phyloP scores from a whole-genome alignment of 2,797 vertebrate genomes.

The Pseudochromis fuscus region DNA sequence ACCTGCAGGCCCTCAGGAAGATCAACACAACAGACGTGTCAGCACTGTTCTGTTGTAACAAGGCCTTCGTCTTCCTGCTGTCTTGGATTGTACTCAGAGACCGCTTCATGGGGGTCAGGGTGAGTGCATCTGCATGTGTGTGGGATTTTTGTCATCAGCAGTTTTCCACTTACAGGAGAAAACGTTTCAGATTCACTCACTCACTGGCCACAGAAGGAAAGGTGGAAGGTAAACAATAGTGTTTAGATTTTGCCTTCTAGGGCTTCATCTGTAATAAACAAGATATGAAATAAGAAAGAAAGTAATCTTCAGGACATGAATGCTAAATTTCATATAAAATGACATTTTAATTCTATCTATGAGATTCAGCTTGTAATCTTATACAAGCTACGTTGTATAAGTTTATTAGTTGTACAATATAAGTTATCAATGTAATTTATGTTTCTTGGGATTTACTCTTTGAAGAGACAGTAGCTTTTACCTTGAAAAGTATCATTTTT shows the following conservation, averaged over 20 bases:
- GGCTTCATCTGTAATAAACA: slow-evolving; percentile 5
- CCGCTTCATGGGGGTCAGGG: slow-evolving; percentile 99
- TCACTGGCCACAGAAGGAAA: neutral
- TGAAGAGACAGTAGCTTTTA: slow-evolving; percentile 27
- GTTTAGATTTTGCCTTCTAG: neutral
- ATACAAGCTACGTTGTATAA: too few relatives aligned
- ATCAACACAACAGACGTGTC: slow-evolving; percentile 97
- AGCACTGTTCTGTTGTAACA: slow-evolving; percentile 98
- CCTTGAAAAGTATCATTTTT: slow-evolving; percentile 8
- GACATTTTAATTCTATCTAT: too few relatives aligned
- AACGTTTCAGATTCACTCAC: slow-evolving; percentile 7
- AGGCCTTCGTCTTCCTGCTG: slow-evolving; percentile 98
- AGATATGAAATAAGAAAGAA: slow-evolving; percentile 3
- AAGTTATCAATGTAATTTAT: neutral
- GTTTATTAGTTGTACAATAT: neutral
- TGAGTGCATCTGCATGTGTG: slow-evolving; percentile 80
- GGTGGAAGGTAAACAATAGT: neutral
- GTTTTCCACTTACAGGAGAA: slow-evolving; percentile 12
- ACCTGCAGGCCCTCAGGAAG: slow-evolving; percentile 98
- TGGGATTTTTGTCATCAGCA: neutral
- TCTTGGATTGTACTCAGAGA: slow-evolving; percentile 98
- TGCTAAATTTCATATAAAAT: neutral
- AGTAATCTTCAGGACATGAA: neutral
- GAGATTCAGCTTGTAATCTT: too few relatives aligned
- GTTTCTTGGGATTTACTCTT: neutral